Evolutionary conservation across 2,797 vertebrate genomes (phyloP).

Genomic region (Oophaga sylvatica): DNA sequence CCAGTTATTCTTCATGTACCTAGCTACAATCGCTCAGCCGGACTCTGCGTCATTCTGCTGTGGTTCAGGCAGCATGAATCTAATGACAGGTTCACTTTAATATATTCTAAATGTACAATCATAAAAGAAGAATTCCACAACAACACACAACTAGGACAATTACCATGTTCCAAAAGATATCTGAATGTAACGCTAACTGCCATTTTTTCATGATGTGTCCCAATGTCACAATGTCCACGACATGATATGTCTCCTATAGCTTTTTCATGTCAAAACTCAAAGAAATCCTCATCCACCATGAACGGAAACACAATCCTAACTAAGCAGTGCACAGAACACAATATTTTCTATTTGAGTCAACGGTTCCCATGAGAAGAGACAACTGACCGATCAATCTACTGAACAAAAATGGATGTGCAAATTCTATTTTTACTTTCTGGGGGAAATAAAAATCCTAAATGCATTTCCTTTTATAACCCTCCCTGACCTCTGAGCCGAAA

Average conservation of each 20-base stretch:
- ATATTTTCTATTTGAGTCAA: neutral
- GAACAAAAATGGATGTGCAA: neutral
- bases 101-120: too few relatives aligned
- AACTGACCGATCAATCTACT: neutral
- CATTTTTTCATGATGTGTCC: too few relatives aligned
- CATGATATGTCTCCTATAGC: neutral
- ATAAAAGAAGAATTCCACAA: too few relatives aligned
- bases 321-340: neutral
- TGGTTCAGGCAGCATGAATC: too few relatives aligned
- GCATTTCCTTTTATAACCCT: constrained; percentile 62
- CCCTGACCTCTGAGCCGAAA: constrained; percentile 76
- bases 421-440: constrained; percentile 29
- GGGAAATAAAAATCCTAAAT: neutral
- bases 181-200: too few relatives aligned
- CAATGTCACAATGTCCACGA: neutral
- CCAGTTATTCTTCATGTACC: too few relatives aligned
- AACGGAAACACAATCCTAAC: neutral
- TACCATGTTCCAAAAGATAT: too few relatives aligned
- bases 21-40: too few relatives aligned
- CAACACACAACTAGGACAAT: too few relatives aligned
- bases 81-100: too few relatives aligned
- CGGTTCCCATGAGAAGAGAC: constrained; percentile 1
- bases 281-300: neutral
- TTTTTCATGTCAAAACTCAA: neutral
- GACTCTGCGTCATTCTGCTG: too few relatives aligned